Evolutionary conservation across 2,113 vertebrate species (phyloP).

Genomic region (Saiga tatarica): DNA sequence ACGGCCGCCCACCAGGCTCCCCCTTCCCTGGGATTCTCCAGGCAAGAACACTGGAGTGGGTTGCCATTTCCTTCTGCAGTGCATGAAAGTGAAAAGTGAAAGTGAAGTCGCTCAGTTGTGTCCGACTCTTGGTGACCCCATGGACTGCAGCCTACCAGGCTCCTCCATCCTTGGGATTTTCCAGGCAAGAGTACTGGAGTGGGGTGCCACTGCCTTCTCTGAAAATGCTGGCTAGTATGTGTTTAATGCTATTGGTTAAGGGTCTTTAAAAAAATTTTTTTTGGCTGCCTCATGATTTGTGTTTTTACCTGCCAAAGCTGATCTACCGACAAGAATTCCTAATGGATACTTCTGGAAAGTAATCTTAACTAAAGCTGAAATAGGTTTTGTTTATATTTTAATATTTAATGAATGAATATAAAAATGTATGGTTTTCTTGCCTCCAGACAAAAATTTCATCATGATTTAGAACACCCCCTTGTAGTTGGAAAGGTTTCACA

Average conservation of each 20-base stretch:
- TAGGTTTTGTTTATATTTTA: neutral
- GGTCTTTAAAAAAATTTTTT: neutral
- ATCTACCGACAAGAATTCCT: neutral
- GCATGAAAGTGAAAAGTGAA: no score
- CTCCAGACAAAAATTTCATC: neutral
- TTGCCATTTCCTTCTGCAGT: no score
- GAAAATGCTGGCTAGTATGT: neutral
- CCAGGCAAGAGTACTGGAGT: no score
- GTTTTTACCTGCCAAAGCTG: neutral
- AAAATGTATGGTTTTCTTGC: neutral
- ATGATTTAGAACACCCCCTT: neutral
- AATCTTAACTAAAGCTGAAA: neutral
- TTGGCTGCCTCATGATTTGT: neutral
- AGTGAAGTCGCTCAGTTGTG: no score
- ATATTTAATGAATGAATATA: neutral
- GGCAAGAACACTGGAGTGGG: no score
- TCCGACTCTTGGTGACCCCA: fast-evolving
- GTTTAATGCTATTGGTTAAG: neutral
- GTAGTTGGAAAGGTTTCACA: neutral
- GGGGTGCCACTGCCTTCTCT: no score
- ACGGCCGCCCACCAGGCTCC: no score
- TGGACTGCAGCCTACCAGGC: no score
- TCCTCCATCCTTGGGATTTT: no score
- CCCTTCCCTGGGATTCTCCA: no score
- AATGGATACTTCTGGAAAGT: neutral